Percentiles rank a stretch among this genome's conserved stretches.
These are phyloP conservation scores for Anarsia innoxiella DNA, from an alignment of 2,888 invertebrate species.

Conservation along the genomic window DNA sequence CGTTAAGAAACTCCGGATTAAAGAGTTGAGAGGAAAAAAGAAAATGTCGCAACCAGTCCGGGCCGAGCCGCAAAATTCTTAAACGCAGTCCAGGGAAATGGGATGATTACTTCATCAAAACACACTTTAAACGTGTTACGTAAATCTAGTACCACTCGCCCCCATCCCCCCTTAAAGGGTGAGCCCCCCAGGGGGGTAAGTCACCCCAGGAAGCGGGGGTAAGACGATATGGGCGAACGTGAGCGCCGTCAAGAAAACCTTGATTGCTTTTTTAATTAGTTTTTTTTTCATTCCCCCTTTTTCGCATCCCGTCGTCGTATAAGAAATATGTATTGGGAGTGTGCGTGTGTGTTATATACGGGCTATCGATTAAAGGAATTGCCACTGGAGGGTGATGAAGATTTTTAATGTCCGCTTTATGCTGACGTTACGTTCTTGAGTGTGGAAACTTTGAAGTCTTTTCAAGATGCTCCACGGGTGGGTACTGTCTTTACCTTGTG, in stretches of 20 bases:
- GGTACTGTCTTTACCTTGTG: no score
- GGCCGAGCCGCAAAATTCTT: slow-evolving; percentile 69
- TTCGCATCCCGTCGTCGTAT: slow-evolving; percentile 66
- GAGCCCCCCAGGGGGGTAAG: slow-evolving; percentile 30
- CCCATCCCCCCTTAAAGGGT: slow-evolving; percentile 54
- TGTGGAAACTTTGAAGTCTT: no score
- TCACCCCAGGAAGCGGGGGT: slow-evolving; percentile 59
- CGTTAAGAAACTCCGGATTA: slow-evolving; percentile 66
- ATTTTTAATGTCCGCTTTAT: background rate
- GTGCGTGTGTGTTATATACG: slow-evolving; percentile 42
- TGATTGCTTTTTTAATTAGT: slow-evolving; percentile 77
- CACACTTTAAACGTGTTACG: slow-evolving; percentile 76
- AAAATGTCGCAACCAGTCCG: slow-evolving; percentile 48
- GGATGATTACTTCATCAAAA: slow-evolving; percentile 76
- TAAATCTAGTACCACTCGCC: slow-evolving; percentile 71
- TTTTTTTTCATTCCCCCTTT: slow-evolving; percentile 70
- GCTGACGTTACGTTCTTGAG: no score
- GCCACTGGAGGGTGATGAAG: slow-evolving; percentile 7
- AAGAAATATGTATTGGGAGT: slow-evolving; percentile 64
- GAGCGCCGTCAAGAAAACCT: slow-evolving; percentile 76
- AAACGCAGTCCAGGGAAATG: slow-evolving; percentile 72
- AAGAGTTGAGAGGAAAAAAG: slow-evolving; percentile 51
- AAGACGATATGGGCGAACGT: slow-evolving; percentile 76
- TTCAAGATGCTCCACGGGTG: no score
- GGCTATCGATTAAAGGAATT: slow-evolving; percentile 26